Conservation (phyloP, 2,888 invertebrate genomes). For the Diaprepes abbreviatus region DNA sequence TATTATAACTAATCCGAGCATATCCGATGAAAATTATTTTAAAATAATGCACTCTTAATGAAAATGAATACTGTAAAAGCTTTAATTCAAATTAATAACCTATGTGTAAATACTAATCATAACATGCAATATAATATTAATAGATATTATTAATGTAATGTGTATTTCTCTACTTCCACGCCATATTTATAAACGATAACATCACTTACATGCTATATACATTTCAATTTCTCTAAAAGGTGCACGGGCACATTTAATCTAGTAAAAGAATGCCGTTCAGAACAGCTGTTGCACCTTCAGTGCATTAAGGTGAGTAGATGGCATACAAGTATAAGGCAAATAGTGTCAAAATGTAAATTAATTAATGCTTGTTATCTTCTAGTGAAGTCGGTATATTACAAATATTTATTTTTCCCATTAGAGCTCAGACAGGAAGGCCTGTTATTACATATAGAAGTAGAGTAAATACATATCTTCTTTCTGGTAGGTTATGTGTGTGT, state of each 20-base stretch:
- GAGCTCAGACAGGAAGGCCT: constrained; percentile 21
- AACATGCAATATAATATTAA: not conserved
- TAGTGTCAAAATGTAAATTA: constrained; percentile 53
- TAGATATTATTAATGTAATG: not conserved
- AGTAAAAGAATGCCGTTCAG: constrained; percentile 28
- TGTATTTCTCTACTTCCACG: not conserved
- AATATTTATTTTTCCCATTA: constrained; percentile 55
- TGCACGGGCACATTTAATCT: constrained; percentile 21
- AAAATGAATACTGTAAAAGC: too few species aligned
- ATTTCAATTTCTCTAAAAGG: constrained; percentile 23
- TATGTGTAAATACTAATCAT: too few species aligned
- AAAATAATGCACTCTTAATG: too few species aligned
- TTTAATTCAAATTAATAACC: too few species aligned
- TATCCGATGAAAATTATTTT: too few species aligned
- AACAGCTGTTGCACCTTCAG: constrained; percentile 30
- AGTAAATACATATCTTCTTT: constrained; percentile 25
- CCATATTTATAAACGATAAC: not conserved
- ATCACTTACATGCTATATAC: constrained; percentile 19
- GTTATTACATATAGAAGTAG: constrained; percentile 10
- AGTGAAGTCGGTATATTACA: constrained; percentile 51
- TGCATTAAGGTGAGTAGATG: constrained; percentile 31
- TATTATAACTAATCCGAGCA: too few species aligned
- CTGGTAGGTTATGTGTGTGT: constrained; percentile 8
- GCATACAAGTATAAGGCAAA: constrained; percentile 32
- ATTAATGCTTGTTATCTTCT: constrained; percentile 45